These are phyloP conservation scores for Aproaerema taeniolella DNA, from an alignment of 2,888 invertebrate species.

Conservation along the genomic window DNA sequence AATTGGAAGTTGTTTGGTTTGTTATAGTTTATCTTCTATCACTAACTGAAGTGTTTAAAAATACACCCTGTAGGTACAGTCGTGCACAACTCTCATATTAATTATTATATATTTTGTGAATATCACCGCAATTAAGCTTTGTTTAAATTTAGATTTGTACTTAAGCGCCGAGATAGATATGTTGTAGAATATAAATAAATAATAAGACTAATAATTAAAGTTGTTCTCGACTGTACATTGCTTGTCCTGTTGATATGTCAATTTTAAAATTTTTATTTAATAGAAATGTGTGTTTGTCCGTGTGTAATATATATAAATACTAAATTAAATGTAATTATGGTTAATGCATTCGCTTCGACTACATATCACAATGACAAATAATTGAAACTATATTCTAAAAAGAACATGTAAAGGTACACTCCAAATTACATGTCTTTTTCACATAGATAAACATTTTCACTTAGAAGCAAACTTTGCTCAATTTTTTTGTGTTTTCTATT, in stretches of 20 bases:
- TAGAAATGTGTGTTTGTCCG: conserved; percentile 22
- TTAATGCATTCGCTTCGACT: conserved; percentile 35
- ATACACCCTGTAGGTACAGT: conserved; percentile 35
- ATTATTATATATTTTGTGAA: conserved; percentile 41
- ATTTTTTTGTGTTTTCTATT: conserved; percentile 19
- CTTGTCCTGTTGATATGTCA: conserved; percentile 44
- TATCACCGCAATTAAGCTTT: conserved; percentile 36
- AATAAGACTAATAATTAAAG: conserved; percentile 24
- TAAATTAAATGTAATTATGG: conserved; percentile 27
- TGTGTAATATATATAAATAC: conserved; percentile 19
- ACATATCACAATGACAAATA: conserved; percentile 74
- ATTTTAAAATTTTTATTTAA: conserved; percentile 30
- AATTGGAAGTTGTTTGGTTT: neutral
- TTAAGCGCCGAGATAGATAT: conserved; percentile 32
- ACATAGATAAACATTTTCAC: conserved; percentile 21
- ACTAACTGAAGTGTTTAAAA: neutral
- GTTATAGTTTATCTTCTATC: neutral
- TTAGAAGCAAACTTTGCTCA: conserved; percentile 29
- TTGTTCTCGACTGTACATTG: conserved; percentile 50
- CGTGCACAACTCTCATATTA: conserved; percentile 43
- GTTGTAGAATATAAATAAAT: conserved; percentile 23
- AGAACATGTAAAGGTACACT: conserved; percentile 16
- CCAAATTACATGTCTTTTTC: conserved; percentile 35
- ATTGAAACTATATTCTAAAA: conserved; percentile 28
- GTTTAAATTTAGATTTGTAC: conserved; percentile 45